These are phyloP conservation scores for Cassiopea xamachana DNA, from an alignment of 30 jellyfish, hydroid and myxozoan species.

Conservation along the genomic window DNA sequence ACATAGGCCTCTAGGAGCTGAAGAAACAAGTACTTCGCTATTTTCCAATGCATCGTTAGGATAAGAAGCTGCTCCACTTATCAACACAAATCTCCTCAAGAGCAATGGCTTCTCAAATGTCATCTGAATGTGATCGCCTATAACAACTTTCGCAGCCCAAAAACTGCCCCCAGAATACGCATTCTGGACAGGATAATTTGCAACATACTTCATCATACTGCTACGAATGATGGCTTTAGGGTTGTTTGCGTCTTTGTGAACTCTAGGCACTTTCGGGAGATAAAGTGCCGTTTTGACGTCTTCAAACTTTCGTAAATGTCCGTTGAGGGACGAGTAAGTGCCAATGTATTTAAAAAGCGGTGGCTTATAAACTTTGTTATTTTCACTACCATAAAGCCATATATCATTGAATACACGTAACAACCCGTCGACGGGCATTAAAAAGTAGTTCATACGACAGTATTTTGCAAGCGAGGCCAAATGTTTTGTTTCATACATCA, in stretches of 20 bases:
- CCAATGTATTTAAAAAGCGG: constrained; percentile 90
- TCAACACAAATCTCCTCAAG: constrained; percentile 58
- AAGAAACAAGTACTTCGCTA: constrained; percentile 70
- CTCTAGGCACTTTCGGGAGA: not conserved
- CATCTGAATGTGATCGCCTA: constrained; percentile 73
- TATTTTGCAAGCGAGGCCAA: constrained; percentile 71
- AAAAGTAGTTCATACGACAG: constrained; percentile 75
- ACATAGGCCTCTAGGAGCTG: constrained; percentile 57
- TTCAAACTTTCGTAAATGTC: constrained; percentile 91
- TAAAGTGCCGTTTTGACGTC: constrained; percentile 60
- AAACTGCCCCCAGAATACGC: constrained; percentile 76
- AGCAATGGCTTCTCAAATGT: constrained; percentile 35
- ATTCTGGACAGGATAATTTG: constrained; percentile 52
- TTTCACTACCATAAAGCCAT: constrained; percentile 71
- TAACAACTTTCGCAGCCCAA: constrained; percentile 82
- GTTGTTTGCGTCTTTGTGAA: constrained; percentile 51
- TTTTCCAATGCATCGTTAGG: constrained; percentile 79
- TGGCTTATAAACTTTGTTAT: constrained; percentile 46
- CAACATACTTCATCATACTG: constrained; percentile 72
- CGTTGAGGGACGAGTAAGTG: constrained; percentile 85
- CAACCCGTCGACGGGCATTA: constrained; percentile 97
- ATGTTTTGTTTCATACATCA: constrained; percentile 77
- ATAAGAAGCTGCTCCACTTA: constrained; percentile 81
- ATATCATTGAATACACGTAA: constrained; percentile 87
- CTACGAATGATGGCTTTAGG: constrained; percentile 79